These are phyloP conservation scores for Lepus americanus DNA, from an alignment of 2,113 vertebrate genomes.

Conservation along the genomic window DNA sequence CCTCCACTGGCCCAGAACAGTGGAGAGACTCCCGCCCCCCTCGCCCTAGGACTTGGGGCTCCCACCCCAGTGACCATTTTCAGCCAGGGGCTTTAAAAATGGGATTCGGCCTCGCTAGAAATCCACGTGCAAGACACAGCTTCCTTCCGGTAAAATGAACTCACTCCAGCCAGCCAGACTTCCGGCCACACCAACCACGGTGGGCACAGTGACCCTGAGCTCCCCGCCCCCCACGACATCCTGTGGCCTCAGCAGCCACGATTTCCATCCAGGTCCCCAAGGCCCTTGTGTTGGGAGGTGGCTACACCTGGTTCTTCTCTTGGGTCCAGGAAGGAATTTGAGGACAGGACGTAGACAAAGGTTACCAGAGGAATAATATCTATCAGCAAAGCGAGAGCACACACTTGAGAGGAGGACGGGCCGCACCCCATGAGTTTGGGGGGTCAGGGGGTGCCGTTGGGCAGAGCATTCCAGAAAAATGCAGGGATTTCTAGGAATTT, in stretches of 20 bases:
- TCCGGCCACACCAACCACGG: too few species aligned
- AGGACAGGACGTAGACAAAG: too few species aligned
- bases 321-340: too few species aligned
- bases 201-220: not conserved
- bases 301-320: too few species aligned
- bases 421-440: too few species aligned
- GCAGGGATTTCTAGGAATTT: too few species aligned
- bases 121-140: not conserved
- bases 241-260: not conserved
- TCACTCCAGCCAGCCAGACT: not conserved
- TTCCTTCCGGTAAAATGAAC: not conserved
- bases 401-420: too few species aligned
- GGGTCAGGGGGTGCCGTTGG: too few species aligned
- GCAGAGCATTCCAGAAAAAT: too few species aligned
- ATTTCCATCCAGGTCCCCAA: not conserved
- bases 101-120: not conserved
- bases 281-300: not conserved
- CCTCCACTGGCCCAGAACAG: not conserved
- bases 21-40: not conserved
- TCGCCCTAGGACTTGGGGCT: not conserved
- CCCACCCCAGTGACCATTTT: not conserved
- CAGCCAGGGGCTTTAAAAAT: not conserved
- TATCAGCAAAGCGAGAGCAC: too few species aligned
- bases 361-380: too few species aligned
- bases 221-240: too few species aligned